These are phyloP conservation scores for Lissonota sp. DNA, from an alignment of 2,888 invertebrate genomes.

Conservation along the genomic window DNA sequence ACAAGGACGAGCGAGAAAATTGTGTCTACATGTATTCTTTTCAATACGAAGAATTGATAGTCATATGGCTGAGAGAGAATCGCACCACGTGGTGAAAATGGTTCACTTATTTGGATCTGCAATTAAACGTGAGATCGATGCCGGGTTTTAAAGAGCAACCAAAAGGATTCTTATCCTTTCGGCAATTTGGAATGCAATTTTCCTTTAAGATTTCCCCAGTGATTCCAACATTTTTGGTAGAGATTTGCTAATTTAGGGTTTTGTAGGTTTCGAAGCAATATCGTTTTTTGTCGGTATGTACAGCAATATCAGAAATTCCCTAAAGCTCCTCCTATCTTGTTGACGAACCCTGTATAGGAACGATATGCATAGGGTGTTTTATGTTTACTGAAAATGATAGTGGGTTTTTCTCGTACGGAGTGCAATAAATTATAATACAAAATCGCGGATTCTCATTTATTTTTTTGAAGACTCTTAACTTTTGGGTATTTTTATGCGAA, in stretches of 20 bases:
- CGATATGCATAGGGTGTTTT: too few species aligned
- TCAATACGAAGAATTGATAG: too few species aligned
- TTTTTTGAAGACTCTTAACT: too few species aligned
- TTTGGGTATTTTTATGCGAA: too few species aligned
- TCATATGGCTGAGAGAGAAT: not conserved
- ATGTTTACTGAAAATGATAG: too few species aligned
- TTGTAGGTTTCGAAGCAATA: slow-evolving; percentile 8
- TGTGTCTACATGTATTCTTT: too few species aligned
- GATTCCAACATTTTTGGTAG: not conserved
- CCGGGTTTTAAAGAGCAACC: slow-evolving; percentile 77
- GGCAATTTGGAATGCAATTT: not conserved
- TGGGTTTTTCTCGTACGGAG: too few species aligned
- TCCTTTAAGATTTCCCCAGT: not conserved
- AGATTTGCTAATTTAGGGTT: not conserved
- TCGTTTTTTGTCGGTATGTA: slow-evolving; percentile 20
- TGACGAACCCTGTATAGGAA: slow-evolving; percentile 5
- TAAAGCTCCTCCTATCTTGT: slow-evolving; percentile 4
- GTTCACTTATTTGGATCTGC: slow-evolving; percentile 54
- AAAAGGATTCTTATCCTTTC: slow-evolving; percentile 53
- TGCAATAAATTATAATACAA: too few species aligned
- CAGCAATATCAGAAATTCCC: slow-evolving; percentile 29
- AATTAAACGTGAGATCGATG: slow-evolving; percentile 81
- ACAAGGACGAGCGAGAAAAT: not conserved
- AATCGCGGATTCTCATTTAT: too few species aligned
- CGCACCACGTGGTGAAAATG: too few species aligned